These are phyloP conservation scores for Arge pagana DNA, from an alignment of 2,888 invertebrate genomes.

Conservation along the genomic window DNA sequence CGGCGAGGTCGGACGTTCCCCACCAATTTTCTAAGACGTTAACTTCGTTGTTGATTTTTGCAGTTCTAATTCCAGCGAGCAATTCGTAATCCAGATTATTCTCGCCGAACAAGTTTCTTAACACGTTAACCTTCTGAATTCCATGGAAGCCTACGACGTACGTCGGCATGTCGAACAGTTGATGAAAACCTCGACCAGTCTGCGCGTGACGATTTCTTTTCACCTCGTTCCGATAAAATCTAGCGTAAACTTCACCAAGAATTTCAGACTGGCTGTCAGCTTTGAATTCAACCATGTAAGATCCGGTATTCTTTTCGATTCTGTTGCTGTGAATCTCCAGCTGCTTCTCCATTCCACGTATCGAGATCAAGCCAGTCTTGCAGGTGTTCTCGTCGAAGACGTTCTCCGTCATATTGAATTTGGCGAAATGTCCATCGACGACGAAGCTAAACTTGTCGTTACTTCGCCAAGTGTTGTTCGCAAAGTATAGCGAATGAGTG, in stretches of 20 bases:
- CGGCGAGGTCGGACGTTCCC: slow-evolving; percentile 77
- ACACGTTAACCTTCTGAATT: slow-evolving; percentile 90
- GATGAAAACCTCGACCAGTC: slow-evolving; percentile 50
- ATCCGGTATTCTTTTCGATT: slow-evolving; percentile 79
- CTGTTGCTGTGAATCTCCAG: slow-evolving; percentile 81
- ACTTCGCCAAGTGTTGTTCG: slow-evolving; percentile 84
- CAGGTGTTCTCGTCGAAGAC: slow-evolving; percentile 85
- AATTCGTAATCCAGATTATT: slow-evolving; percentile 88
- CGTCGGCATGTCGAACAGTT: slow-evolving; percentile 64
- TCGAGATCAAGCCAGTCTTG: slow-evolving; percentile 75
- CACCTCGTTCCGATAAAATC: slow-evolving; percentile 78
- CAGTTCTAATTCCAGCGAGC: slow-evolving; percentile 88
- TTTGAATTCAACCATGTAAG: slow-evolving; percentile 83
- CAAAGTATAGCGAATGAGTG: slow-evolving; percentile 86
- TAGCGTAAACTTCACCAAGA: slow-evolving; percentile 80
- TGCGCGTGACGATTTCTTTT: slow-evolving; percentile 68
- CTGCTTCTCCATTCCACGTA: slow-evolving; percentile 96
- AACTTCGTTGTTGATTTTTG: slow-evolving; percentile 82
- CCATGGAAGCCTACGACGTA: slow-evolving; percentile 92
- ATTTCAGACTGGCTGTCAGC: slow-evolving; percentile 94
- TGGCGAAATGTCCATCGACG: slow-evolving; percentile 92
- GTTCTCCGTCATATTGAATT: slow-evolving; percentile 85
- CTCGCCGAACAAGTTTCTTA: slow-evolving; percentile 84
- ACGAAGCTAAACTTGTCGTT: slow-evolving; percentile 84
- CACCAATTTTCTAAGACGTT: slow-evolving; percentile 96